Base-by-base conservation (phyloP, 1,140 invertebrate species). In the Sarcophaga peregrina region DNA sequence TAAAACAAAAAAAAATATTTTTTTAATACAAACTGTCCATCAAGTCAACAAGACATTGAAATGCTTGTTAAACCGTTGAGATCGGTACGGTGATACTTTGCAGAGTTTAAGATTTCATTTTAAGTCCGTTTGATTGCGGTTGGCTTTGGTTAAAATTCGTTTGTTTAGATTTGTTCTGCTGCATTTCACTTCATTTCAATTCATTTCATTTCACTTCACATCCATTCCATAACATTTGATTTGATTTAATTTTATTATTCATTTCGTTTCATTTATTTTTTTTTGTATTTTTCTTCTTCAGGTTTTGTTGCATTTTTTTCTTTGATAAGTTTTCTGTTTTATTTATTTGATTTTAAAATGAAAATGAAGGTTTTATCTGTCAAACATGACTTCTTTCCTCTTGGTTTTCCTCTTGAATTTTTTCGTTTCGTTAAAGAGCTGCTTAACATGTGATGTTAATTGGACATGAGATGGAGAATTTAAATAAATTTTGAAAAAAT, bases 381-480 rank as follows among this genome's bases (percentile, higher is more conserved):
- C 62, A 17, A 68, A 68, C n/a, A 68, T 68, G 62, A 68, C 62
- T 68, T 68, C 25, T 37, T 37, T 37, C 25, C 25, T 37, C 25
- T 37, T 37, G 25, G n/a, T n/a, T n/a, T 78, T 37, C 25, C 25
- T 37, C 25, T 37, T 37, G 25, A 37, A 37, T 37, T 37, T 4
- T 37, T 37, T 37, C 25, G 25, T 37, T 37, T 68, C 20, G 62
- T 68, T 68, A 68, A 68, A 68, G 17, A 68, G n/a, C 20, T 68
- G 62, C 62, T 68, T 68, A 68, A n/a, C 47, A 78, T 48, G 13
- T 78, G 75, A 78, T 78, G 75, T 78, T 78, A 78, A 78, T 78
- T 78, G 75, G 75, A 78, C 75, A 78, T 52, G 75, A 78, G 48
- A 78, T 78, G 47, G 75, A 78, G 50, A 78, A 78, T 78, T 78